phyloP scores from a whole-genome alignment of 1,140 invertebrate species.

The Drosophila pachea region DNA sequence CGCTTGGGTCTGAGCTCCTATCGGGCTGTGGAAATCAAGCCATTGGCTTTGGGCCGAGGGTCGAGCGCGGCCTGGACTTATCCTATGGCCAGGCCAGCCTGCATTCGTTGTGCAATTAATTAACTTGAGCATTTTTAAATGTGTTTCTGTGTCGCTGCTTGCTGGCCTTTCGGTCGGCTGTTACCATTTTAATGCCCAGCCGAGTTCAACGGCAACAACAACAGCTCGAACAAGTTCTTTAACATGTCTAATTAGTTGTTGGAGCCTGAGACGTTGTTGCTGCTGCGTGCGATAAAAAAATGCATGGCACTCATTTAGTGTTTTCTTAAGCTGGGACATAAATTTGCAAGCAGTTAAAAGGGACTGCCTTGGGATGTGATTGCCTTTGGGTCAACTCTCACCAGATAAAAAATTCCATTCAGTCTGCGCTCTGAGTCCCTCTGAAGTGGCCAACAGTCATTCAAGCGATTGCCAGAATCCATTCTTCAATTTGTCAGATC shows the following conservation, averaged over 20 bases:
- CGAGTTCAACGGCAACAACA: slow-evolving; percentile 36
- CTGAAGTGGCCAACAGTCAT: no score
- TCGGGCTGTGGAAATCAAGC: slow-evolving; percentile 67
- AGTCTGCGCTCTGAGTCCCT: no score
- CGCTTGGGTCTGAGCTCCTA: slow-evolving; percentile 36
- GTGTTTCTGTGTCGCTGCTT: slow-evolving; percentile 62
- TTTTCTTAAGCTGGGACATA: slow-evolving; percentile 75
- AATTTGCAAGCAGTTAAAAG: slow-evolving; percentile 74
- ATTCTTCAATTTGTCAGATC: no score
- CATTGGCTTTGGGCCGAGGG: slow-evolving; percentile 65
- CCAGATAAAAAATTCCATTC: slow-evolving; percentile 16
- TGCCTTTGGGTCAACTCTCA: slow-evolving; percentile 25
- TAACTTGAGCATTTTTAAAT: slow-evolving; percentile 76
- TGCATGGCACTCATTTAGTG: slow-evolving; percentile 77
- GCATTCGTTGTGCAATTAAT: slow-evolving; percentile 73
- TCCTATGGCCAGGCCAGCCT: slow-evolving; percentile 27
- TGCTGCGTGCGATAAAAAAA: slow-evolving; percentile 73
- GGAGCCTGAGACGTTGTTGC: slow-evolving; percentile 34
- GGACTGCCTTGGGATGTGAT: slow-evolving; percentile 40
- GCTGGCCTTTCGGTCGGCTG: slow-evolving; percentile 53
- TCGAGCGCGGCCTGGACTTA: slow-evolving; percentile 11
- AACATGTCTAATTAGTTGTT: slow-evolving; percentile 78
- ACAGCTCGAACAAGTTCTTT: slow-evolving; percentile 70
- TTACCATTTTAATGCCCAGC: slow-evolving; percentile 70
- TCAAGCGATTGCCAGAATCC: no score